phyloP scores from a whole-genome alignment of 2,113 vertebrate species.

The Gavialis gangeticus region DNA sequence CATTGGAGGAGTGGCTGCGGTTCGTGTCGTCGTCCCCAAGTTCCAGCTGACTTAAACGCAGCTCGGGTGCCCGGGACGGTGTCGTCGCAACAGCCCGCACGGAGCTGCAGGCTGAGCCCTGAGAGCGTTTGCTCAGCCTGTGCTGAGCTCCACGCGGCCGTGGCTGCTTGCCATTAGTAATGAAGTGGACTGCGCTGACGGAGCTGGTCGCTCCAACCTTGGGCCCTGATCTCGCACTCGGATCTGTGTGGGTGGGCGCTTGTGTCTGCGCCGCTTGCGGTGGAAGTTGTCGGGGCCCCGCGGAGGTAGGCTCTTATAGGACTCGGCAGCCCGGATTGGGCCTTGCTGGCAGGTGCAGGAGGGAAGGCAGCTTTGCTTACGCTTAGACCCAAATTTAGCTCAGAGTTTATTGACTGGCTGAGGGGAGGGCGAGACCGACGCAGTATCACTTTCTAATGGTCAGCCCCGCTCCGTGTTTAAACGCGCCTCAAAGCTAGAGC shows the following conservation, averaged over 20 bases:
- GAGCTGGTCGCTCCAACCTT: neutral
- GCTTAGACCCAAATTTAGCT: neutral
- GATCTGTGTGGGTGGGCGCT: fast-evolving
- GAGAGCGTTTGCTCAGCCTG: neutral
- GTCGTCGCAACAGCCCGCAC: too few relatives aligned
- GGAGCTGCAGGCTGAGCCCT: too few relatives aligned
- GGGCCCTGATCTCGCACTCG: neutral
- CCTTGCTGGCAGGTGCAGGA: neutral
- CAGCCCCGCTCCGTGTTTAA: neutral
- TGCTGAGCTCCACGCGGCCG: neutral
- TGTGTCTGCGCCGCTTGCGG: neutral
- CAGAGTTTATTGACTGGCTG: neutral
- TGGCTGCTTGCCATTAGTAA: too few relatives aligned
- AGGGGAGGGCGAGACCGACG: neutral
- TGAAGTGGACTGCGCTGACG: too few relatives aligned
- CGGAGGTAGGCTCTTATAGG: neutral
- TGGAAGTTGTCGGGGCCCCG: neutral
- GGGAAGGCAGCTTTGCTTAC: neutral
- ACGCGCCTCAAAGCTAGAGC: fast-evolving
- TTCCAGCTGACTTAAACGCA: too few relatives aligned
- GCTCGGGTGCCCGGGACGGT: too few relatives aligned
- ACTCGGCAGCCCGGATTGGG: neutral
- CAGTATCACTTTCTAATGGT: too few relatives aligned
- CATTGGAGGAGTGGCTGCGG: too few relatives aligned
- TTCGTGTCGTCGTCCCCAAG: too few relatives aligned